Evolutionary conservation across 2,888 invertebrate genomes (phyloP).

Genomic region (Kuschelorhynchus macadamiae): DNA sequence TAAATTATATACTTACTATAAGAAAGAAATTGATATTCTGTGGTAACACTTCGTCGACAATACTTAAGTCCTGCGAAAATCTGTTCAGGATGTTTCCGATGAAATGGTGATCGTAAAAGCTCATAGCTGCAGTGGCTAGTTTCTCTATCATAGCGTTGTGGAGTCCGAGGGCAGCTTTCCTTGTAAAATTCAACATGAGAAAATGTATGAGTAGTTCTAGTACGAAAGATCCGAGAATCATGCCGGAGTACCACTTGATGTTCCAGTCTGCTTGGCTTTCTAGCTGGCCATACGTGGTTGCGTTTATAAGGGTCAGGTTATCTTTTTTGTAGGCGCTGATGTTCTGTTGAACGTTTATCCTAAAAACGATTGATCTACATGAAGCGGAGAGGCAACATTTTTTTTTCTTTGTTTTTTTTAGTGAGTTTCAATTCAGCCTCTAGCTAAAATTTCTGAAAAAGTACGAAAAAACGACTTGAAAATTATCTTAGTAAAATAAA

Average conservation of each 20-base stretch:
- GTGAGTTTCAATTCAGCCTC: no score
- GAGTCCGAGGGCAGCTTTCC: constrained; percentile 56
- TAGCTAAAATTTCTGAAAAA: no score
- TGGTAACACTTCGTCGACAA: constrained; percentile 59
- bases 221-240: constrained; percentile 55
- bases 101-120: constrained; percentile 60
- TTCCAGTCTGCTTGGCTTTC: constrained; percentile 35
- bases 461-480: no score
- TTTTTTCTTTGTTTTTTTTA: no score
- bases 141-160: constrained; percentile 58
- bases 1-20: constrained; percentile 51
- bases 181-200: constrained; percentile 53
- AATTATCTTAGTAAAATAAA: no score
- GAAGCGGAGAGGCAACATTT: no score
- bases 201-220: constrained; percentile 57
- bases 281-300: constrained; percentile 17
- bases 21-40: constrained; percentile 48
- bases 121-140: constrained; percentile 58
- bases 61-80: constrained; percentile 60
- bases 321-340: constrained; percentile 32
- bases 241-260: constrained; percentile 56
- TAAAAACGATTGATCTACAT: constrained; percentile 39
- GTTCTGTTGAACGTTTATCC: constrained; percentile 55
- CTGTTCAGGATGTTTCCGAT: constrained; percentile 63
- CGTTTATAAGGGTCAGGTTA: constrained; percentile 11